phyloP scores from a whole-genome alignment of 2,888 invertebrate genomes.

The Gasteruption jaculator region DNA sequence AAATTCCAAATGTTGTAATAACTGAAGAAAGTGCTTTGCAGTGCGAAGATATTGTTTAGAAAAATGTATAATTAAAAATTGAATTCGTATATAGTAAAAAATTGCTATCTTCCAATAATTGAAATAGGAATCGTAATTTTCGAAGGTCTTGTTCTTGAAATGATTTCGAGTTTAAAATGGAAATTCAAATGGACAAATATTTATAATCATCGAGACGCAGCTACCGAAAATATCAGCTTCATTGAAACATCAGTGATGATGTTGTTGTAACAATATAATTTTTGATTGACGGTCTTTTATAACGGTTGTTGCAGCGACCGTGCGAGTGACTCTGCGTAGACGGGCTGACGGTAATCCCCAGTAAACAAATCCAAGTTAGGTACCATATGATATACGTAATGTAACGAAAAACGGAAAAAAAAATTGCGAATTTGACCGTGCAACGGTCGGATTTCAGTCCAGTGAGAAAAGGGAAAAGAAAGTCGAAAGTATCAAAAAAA shows the following conservation, averaged over 20 bases:
- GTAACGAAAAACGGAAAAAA: constrained; percentile 24
- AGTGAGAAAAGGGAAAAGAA: constrained; percentile 10
- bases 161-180: neutral
- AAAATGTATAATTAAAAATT: too few relatives aligned
- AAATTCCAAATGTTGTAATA: too few relatives aligned
- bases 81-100: too few relatives aligned
- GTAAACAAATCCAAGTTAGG: constrained; percentile 49
- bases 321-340: constrained; percentile 88
- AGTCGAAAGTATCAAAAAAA: too few relatives aligned
- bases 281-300: constrained; percentile 46
- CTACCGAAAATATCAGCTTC: constrained; percentile 31
- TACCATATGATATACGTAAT: constrained; percentile 41
- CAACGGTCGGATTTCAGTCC: constrained; percentile 11
- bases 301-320: constrained; percentile 80
- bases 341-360: constrained; percentile 56
- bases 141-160: too few relatives aligned
- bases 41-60: too few relatives aligned
- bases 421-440: constrained; percentile 23
- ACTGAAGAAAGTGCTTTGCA: too few relatives aligned
- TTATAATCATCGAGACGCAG: too few relatives aligned
- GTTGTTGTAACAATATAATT: constrained; percentile 24
- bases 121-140: too few relatives aligned
- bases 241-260: constrained; percentile 26
- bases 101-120: too few relatives aligned
- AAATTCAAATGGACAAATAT: too few relatives aligned